Evolutionary conservation across 1,140 invertebrate genomes (phyloP), one percentile per base, ranked within the genome.

Genomic region (Zaprionus capensis): DNA sequence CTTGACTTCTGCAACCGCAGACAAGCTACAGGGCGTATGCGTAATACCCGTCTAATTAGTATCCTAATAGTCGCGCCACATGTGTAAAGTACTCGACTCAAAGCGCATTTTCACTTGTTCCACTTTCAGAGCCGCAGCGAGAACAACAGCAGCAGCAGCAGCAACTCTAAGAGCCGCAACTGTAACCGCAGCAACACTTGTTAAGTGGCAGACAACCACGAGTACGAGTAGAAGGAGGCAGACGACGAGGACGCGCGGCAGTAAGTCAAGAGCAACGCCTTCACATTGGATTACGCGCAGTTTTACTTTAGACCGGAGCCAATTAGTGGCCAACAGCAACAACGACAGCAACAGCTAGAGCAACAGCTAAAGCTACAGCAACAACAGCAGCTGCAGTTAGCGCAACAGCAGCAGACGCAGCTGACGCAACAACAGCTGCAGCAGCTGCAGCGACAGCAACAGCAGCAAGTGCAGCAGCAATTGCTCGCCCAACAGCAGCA

Each of bases 231-330:
- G 15, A 15, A 41, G 38, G 5, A n/a, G 15, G 15, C 12, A n/a
- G 20, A 14, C 46, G 20, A 22, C 17, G 14, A 41, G 38, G 38
- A 41, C 65, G 84, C 62, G 73, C 72, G 69, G 81, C 73, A 79
- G 46, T 51, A 69, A 87, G 84, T 71, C 71, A 83, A 75, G 46
- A 88, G 71, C 58, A 90, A 91, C 90, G 87, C 90, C 91, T 81
- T 92, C 91, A 92, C 91, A 92, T 92, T 92, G 91, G 91, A 92
- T 92, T 92, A 92, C 91, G 91, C 91, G 84, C 91, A 92, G 91
- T 88, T 91, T 86, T 92, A 92, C 76, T 82, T 92, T 91, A 91
- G 91, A 91, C 91, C 91, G 82, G 91, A 88, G 91, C 91, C 91
- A 91, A 92, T 88, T 92, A 92, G 91, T 92, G 91, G 91, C 91